Evolutionary conservation across 37 sponge, comb jelly and placozoan species (phyloP).

Genomic region (Geodia barretti): DNA sequence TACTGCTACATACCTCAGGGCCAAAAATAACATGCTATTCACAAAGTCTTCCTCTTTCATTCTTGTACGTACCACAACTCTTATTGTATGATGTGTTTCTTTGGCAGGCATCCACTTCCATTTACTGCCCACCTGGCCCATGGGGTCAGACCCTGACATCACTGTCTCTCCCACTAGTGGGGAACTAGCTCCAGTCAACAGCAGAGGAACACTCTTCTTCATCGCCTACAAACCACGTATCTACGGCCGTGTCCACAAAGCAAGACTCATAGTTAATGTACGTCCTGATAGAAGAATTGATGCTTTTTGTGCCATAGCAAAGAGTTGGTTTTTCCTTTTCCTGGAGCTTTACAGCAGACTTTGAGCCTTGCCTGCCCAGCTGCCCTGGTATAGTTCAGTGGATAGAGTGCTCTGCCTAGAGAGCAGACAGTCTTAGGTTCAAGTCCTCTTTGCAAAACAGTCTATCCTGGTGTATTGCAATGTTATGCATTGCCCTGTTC

Average conservation of each 20-base stretch:
- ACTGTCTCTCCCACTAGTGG: constrained; percentile 72
- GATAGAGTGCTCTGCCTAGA: no score
- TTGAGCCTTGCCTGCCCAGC: no score
- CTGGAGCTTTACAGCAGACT: no score
- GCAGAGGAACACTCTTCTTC: constrained; percentile 71
- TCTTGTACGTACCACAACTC: neutral
- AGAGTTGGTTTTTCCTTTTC: no score
- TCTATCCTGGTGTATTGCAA: no score
- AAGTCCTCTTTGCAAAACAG: no score
- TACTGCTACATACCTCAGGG: neutral
- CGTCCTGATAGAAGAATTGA: no score
- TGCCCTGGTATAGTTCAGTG: no score
- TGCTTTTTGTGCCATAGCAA: no score
- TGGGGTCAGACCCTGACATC: constrained; percentile 74
- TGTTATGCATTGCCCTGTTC: no score
- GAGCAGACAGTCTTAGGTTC: no score
- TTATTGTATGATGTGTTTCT: neutral
- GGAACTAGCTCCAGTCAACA: constrained; percentile 62
- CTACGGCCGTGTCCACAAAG: constrained; percentile 75
- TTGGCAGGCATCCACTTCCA: constrained; percentile 55
- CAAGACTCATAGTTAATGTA: constrained; percentile 80
- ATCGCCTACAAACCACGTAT: constrained; percentile 73
- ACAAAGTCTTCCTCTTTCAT: no score
- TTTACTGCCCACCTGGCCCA: constrained; percentile 71
- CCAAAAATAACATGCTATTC: neutral